Evolutionary conservation across 2,113 vertebrate species (phyloP).

Genomic region (Lycaon pictus): DNA sequence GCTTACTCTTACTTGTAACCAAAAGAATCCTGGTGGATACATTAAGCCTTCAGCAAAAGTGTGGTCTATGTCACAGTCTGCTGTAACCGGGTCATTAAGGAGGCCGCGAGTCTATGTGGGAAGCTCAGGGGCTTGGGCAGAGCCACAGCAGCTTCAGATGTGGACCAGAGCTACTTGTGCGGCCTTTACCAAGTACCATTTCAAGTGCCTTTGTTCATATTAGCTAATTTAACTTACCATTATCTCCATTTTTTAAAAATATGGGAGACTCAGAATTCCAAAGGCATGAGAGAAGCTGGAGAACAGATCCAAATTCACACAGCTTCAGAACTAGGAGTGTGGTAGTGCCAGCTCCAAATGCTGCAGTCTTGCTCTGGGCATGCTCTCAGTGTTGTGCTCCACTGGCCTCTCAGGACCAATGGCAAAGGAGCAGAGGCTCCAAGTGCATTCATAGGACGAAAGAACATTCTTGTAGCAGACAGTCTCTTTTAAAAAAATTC

Average conservation of each 20-base stretch:
- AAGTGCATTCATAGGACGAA: background rate
- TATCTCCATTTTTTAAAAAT: background rate
- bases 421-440: background rate
- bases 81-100: background rate
- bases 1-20: background rate
- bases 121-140: background rate
- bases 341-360: fast-evolving
- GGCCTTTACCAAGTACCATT: background rate
- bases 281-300: background rate
- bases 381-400: background rate
- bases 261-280: background rate
- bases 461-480: background rate
- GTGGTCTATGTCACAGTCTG: background rate
- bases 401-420: background rate
- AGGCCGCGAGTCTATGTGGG: background rate
- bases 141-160: background rate
- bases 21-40: constrained; percentile 34
- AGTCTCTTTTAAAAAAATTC: background rate
- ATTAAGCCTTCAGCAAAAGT: background rate
- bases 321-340: background rate
- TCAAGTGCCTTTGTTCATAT: background rate
- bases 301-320: background rate
- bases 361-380: fast-evolving
- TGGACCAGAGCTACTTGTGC: background rate
- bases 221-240: background rate